Percentiles rank a stretch among this genome's conserved stretches.
Evolutionary conservation across 2,113 vertebrate genomes (phyloP).

Genomic region (Tragelaphus scriptus): DNA sequence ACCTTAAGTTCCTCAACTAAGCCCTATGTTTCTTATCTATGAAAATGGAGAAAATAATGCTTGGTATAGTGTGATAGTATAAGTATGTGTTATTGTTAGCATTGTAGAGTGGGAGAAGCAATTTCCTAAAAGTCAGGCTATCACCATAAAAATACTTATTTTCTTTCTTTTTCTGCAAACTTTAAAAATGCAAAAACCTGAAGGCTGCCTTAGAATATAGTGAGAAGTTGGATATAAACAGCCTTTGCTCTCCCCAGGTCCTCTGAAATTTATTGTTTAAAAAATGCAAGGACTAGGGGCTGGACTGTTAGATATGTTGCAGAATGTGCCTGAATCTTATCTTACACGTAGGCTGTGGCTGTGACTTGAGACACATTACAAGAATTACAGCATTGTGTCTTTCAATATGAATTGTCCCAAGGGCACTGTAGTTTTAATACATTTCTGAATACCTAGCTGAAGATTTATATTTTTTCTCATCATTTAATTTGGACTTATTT

Average conservation of each 20-base stretch:
- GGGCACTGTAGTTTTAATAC: background rate
- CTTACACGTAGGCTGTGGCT: background rate
- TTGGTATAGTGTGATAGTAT: background rate
- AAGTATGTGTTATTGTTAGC: too few species aligned
- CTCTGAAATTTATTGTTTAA: background rate
- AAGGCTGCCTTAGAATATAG: background rate
- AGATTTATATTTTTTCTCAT: constrained; percentile 51
- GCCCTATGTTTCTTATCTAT: background rate
- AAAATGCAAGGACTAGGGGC: background rate
- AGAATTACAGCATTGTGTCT: background rate
- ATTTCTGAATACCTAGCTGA: background rate
- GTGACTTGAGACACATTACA: background rate
- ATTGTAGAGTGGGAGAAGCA: background rate
- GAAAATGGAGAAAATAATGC: background rate
- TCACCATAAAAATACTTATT: background rate
- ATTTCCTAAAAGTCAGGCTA: background rate
- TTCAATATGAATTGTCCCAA: constrained; percentile 3
- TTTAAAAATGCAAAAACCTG: background rate
- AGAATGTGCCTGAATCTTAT: background rate
- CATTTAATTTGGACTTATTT: constrained; percentile 40
- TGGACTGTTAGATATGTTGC: background rate
- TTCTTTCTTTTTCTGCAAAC: background rate
- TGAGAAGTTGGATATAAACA: background rate
- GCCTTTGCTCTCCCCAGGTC: background rate
- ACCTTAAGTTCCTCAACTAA: background rate